These are phyloP conservation scores for Athripsodes cinereus DNA, from an alignment of 2,888 invertebrate genomes.

Conservation along the genomic window DNA sequence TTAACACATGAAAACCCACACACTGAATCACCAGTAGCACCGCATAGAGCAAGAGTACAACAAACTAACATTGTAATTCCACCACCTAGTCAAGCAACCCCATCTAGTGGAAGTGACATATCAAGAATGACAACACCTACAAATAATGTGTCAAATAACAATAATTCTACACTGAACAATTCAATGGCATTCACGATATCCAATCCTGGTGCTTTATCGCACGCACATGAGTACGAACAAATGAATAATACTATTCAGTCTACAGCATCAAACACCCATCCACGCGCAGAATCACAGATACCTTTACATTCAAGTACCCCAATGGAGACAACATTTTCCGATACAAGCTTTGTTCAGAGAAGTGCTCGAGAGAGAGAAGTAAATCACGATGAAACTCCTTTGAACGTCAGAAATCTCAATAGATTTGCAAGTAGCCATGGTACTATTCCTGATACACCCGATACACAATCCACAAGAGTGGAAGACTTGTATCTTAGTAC, in stretches of 20 bases:
- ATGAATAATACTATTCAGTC: background rate
- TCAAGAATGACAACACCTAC: background rate
- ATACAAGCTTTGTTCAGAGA: no score
- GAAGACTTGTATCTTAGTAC: background rate
- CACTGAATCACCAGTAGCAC: conserved; percentile 4
- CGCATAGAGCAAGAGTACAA: background rate
- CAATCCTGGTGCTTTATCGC: background rate
- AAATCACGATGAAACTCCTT: background rate
- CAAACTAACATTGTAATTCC: background rate
- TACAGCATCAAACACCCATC: background rate
- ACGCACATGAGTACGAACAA: background rate
- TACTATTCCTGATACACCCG: conserved; percentile 4
- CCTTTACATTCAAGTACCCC: background rate
- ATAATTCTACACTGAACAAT: background rate
- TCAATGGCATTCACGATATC: conserved; percentile 1
- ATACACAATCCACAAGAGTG: conserved; percentile 4
- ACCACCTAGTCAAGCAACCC: background rate
- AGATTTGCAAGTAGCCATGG: conserved; percentile 3
- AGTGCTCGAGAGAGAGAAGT: no score
- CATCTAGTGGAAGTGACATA: background rate
- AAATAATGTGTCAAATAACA: background rate
- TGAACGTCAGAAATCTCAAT: conserved; percentile 3
- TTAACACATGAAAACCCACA: conserved; percentile 6
- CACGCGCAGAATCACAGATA: background rate
- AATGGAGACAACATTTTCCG: background rate